These are phyloP conservation scores for Lateolabrax maculatus DNA, from an alignment of 2,797 vertebrate species.

Conservation along the genomic window DNA sequence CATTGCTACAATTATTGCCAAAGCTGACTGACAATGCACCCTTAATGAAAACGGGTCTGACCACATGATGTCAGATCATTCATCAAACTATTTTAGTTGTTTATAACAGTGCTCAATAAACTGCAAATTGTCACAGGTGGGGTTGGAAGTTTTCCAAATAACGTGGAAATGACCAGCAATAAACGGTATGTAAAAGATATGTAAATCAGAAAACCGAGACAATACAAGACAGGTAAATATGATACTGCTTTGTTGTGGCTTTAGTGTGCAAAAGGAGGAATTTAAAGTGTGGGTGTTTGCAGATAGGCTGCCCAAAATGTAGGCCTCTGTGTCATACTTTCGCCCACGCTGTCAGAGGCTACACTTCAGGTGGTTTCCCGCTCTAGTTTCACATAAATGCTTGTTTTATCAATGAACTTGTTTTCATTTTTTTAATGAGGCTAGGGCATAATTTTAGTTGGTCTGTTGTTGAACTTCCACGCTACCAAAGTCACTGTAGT, in stretches of 20 bases:
- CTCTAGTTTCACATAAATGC: conserved; percentile 75
- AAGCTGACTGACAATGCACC: neutral
- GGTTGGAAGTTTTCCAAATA: conserved; percentile 2
- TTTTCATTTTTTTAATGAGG: neutral
- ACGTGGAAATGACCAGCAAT: conserved; percentile 24
- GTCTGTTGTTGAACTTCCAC: neutral
- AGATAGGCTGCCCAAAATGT: conserved; percentile 70
- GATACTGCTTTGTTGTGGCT: conserved; percentile 75
- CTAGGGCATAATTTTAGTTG: neutral
- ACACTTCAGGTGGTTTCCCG: conserved; percentile 79
- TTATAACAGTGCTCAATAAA: no score
- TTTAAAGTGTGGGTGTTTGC: conserved; percentile 76
- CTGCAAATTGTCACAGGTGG: neutral
- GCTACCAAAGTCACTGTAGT: neutral
- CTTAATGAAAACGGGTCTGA: neutral
- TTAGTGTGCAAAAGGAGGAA: conserved; percentile 60
- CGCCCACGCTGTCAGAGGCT: conserved; percentile 56
- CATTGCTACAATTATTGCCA: neutral
- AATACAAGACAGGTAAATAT: conserved; percentile 55
- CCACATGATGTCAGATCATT: neutral
- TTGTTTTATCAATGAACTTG: conserved; percentile 74
- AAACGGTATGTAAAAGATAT: neutral
- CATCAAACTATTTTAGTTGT: neutral
- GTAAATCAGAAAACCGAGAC: conserved; percentile 37
- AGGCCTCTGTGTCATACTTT: conserved; percentile 52